These are phyloP conservation scores for Galleria mellonella DNA, from an alignment of 1,140 invertebrate species.

Conservation along the genomic window DNA sequence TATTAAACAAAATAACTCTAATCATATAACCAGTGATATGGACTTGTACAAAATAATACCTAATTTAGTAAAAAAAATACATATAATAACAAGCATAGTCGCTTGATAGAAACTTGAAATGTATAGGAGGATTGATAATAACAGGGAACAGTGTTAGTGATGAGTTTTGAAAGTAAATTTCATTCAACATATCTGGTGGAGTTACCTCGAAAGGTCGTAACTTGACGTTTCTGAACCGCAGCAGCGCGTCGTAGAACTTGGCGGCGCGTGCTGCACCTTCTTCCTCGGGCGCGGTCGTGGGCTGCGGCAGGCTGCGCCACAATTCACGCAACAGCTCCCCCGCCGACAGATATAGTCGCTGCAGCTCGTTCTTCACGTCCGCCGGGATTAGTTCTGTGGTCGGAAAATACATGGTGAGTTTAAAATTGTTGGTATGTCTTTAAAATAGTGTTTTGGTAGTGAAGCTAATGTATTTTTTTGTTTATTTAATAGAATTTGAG, in stretches of 20 bases:
- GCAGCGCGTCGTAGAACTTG: conserved; percentile 90
- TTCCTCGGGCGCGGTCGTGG: conserved; percentile 58
- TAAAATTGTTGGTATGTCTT: neutral
- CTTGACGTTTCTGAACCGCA: conserved; percentile 90
- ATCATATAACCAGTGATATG: too few relatives aligned
- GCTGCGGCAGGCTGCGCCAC: conserved; percentile 95
- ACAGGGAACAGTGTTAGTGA: too few relatives aligned
- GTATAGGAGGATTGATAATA: too few relatives aligned
- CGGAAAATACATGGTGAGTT: neutral
- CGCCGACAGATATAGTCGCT: conserved; percentile 87
- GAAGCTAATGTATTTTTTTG: too few relatives aligned
- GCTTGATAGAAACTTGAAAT: too few relatives aligned
- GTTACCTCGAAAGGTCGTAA: conserved; percentile 88
- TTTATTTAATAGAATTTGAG: too few relatives aligned
- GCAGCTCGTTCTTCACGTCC: conserved; percentile 89
- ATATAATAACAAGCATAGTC: too few relatives aligned
- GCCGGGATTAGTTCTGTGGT: conserved; percentile 83
- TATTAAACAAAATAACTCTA: too few relatives aligned
- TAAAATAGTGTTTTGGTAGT: neutral
- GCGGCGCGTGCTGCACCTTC: conserved; percentile 87
- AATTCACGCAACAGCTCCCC: conserved; percentile 94
- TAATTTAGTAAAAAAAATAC: too few relatives aligned
- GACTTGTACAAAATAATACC: too few relatives aligned
- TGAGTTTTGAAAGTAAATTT: too few relatives aligned
- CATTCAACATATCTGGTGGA: neutral